Evolutionary conservation across 2,113 vertebrate genomes (phyloP).

Genomic region (Benitochromis conjunctus): DNA sequence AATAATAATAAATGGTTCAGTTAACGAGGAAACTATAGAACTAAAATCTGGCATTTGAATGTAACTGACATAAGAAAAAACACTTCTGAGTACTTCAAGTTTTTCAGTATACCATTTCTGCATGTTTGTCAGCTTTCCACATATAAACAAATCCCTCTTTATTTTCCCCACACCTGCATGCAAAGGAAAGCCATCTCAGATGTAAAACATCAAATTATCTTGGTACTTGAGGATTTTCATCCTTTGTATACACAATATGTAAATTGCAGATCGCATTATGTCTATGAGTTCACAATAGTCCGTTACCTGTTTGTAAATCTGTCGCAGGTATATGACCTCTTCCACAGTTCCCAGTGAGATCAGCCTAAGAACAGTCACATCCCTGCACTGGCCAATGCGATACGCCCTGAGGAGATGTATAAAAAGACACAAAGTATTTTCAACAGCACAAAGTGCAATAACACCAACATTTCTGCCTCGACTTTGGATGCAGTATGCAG

Average conservation of each 20-base stretch:
- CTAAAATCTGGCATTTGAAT: too few relatives aligned
- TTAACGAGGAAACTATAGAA: too few relatives aligned
- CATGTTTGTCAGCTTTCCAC: too few relatives aligned
- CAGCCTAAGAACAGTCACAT: slow-evolving; percentile 91
- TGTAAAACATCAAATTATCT: too few relatives aligned
- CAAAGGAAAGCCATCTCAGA: too few relatives aligned
- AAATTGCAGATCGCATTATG: not conserved
- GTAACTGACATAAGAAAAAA: too few relatives aligned
- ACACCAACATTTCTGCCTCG: not conserved
- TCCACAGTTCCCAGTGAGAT: slow-evolving; percentile 96
- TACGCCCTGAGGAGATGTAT: slow-evolving; percentile 78
- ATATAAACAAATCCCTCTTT: too few relatives aligned
- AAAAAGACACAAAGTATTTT: not conserved
- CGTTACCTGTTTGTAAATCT: slow-evolving; percentile 94
- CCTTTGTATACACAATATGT: not conserved
- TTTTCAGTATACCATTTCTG: too few relatives aligned
- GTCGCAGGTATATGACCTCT: slow-evolving; percentile 92
- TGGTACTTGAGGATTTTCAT: not conserved
- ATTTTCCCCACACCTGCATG: too few relatives aligned
- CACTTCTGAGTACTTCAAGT: too few relatives aligned
- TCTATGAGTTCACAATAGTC: not conserved
- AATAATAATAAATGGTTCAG: too few relatives aligned
- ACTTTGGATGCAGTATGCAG: not conserved
- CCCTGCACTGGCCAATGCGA: slow-evolving; percentile 91
- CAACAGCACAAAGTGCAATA: not conserved